Evolutionary conservation across 2,113 vertebrate genomes (phyloP).

Genomic region (Seriola aureovittata): DNA sequence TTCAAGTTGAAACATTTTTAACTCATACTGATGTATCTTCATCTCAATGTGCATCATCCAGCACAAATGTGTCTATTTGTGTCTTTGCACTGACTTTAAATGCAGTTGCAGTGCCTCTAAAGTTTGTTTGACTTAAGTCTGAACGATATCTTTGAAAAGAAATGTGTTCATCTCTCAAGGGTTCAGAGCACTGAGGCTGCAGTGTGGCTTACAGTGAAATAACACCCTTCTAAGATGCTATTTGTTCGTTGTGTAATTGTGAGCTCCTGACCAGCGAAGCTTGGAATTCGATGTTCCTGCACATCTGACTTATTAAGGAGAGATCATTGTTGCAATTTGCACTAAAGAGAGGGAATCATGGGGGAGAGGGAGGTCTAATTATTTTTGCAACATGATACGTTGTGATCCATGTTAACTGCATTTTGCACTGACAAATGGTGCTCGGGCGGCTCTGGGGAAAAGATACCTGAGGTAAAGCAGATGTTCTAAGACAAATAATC

Average conservation of each 20-base stretch:
- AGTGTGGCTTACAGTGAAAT: no score
- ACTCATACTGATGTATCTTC: no score
- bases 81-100: neutral
- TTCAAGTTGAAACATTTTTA: no score
- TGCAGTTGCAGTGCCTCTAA: neutral
- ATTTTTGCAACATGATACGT: conserved; percentile 23
- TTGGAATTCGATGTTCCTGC: neutral
- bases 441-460: neutral
- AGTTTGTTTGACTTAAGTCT: neutral
- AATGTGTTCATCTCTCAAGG: no score
- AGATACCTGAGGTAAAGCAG: conserved; percentile 21
- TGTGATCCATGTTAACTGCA: conserved; percentile 23
- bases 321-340: neutral
- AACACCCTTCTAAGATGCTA: neutral
- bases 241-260: neutral
- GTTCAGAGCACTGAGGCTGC: neutral
- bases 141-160: neutral
- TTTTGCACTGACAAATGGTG: conserved; percentile 38
- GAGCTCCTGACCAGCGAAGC: neutral
- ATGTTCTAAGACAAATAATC: neutral
- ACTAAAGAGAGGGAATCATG: conserved; percentile 2
- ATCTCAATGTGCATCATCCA: neutral
- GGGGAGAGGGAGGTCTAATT: conserved; percentile 11
- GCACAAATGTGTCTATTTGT: neutral
- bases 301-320: neutral